These are phyloP conservation scores for Terrapene triunguis DNA, from an alignment of 2,113 vertebrate genomes.

Conservation along the genomic window DNA sequence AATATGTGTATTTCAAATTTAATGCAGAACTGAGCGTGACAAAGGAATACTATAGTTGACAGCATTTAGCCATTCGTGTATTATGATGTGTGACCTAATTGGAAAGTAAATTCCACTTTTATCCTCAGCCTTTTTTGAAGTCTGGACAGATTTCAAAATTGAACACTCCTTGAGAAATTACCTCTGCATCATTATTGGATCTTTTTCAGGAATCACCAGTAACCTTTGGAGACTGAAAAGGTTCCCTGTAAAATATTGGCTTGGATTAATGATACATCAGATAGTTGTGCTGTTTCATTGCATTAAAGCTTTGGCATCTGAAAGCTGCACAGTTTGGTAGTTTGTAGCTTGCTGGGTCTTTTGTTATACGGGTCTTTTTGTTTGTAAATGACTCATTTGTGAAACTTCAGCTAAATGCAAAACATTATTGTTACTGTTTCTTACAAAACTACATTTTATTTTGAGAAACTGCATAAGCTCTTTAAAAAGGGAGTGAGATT, in stretches of 20 bases:
- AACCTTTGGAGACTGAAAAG: conserved; percentile 47
- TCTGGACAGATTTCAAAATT: not conserved
- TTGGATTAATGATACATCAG: not conserved
- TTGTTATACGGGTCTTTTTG: conserved; percentile 9
- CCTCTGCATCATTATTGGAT: conserved; percentile 13
- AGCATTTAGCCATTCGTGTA: conserved; percentile 18
- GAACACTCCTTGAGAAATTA: not conserved
- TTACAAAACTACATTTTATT: conserved; percentile 18
- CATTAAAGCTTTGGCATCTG: conserved; percentile 9
- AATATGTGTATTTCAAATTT: conserved; percentile 16
- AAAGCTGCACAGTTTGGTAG: not conserved
- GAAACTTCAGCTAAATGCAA: conserved; percentile 18
- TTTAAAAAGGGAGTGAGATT: not conserved
- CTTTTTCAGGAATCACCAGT: not conserved
- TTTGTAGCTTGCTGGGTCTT: conserved; percentile 20
- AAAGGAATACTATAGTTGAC: conserved; percentile 21
- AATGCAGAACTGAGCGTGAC: not conserved
- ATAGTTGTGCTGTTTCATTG: not conserved
- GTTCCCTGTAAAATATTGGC: not conserved
- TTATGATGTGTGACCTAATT: conserved; percentile 34
- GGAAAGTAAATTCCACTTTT: conserved; percentile 41
- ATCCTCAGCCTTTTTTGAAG: conserved; percentile 34
- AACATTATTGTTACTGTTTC: conserved; percentile 6
- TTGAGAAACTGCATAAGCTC: conserved; percentile 42
- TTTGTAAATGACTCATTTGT: conserved; percentile 10